These are phyloP conservation scores for Holothuria scabra DNA, from an alignment of 53 echinoderm and acorn worm genomes.

Conservation along the genomic window DNA sequence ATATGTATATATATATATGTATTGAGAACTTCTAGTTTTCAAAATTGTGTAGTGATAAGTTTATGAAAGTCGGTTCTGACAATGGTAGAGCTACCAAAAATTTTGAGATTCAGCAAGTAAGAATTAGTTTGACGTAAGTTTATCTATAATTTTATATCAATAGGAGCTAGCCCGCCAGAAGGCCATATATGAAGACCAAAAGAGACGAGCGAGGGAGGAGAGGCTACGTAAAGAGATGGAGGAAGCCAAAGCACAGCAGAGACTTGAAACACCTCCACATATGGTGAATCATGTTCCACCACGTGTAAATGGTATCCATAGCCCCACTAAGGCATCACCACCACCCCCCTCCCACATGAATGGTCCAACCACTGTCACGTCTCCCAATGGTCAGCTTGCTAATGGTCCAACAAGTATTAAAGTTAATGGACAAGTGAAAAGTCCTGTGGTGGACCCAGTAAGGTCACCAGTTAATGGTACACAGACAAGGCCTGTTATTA, in stretches of 20 bases:
- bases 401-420: slow-evolving; percentile 29
- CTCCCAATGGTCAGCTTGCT: background rate
- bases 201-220: slow-evolving; percentile 74
- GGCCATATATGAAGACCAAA: slow-evolving; percentile 87
- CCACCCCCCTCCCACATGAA: background rate
- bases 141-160: no score
- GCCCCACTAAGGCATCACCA: slow-evolving; percentile 7
- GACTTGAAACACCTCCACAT: background rate
- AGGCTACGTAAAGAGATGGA: slow-evolving; percentile 66
- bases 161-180: slow-evolving; percentile 88
- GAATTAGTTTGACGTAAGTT: no score
- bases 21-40: no score
- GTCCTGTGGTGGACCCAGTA: background rate
- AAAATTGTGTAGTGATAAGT: no score
- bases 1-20: no score
- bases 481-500: background rate
- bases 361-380: slow-evolving; percentile 1
- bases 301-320: slow-evolving; percentile 34
- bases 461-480: background rate
- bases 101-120: no score
- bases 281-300: slow-evolving; percentile 16
- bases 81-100: no score
- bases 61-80: no score
- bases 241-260: slow-evolving; percentile 45
- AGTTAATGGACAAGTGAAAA: slow-evolving; percentile 20